Evolutionary conservation across 1,140 invertebrate genomes (phyloP).

Genomic region (Halotydeus destructor): DNA sequence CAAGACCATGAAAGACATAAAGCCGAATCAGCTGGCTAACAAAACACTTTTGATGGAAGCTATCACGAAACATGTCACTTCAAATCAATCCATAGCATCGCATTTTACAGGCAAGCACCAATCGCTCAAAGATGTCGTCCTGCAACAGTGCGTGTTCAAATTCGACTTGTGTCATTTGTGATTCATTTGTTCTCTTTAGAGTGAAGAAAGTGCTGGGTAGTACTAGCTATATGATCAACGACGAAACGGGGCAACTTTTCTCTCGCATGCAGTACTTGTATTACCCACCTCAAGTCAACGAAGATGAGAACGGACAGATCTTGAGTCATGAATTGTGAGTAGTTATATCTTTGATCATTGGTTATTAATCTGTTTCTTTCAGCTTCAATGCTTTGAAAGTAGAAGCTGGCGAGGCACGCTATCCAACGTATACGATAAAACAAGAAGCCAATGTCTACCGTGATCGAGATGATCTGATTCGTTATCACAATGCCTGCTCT

Average conservation of each 20-base stretch:
- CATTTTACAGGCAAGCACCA: background rate
- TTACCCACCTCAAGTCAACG: constrained; percentile 25
- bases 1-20: constrained; percentile 22
- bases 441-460: constrained; percentile 25
- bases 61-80: constrained; percentile 20
- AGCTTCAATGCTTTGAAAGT: constrained; percentile 30
- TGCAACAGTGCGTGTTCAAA: too few species aligned
- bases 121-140: too few species aligned
- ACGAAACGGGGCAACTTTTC: constrained; percentile 3
- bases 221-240: constrained; percentile 7
- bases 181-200: constrained; percentile 7
- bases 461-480: constrained; percentile 25
- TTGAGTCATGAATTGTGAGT: constrained; percentile 10
- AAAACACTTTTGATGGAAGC: constrained; percentile 19
- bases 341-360: constrained; percentile 22
- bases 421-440: constrained; percentile 27
- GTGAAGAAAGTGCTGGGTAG: constrained; percentile 1
- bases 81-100: constrained; percentile 2
- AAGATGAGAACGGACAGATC: constrained; percentile 24
- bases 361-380: constrained; percentile 17
- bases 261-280: constrained; percentile 27
- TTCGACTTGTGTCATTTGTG: too few species aligned
- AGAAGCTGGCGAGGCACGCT: constrained; percentile 29
- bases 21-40: constrained; percentile 16
- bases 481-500: constrained; percentile 21